These are phyloP conservation scores for Acanthurus lineatus DNA, from an alignment of 2,797 vertebrate genomes.

Conservation along the genomic window DNA sequence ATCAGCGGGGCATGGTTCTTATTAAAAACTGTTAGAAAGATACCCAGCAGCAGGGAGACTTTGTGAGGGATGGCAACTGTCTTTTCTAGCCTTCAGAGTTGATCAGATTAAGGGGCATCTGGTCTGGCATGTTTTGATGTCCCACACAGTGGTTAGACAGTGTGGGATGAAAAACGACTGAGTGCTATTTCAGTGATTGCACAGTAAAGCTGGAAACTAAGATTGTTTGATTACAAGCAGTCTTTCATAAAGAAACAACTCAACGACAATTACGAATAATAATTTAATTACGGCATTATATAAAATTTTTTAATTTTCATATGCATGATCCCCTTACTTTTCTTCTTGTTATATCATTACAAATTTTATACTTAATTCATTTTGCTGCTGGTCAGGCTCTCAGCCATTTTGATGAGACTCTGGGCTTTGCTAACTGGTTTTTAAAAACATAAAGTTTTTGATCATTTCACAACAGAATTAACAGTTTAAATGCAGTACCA, in stretches of 20 bases:
- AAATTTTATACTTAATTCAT: not conserved
- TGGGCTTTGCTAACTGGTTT: no score
- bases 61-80: constrained; percentile 29
- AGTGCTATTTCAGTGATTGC: not conserved
- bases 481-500: no score
- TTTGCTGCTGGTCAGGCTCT: not conserved
- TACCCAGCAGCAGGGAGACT: constrained; percentile 44
- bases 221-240: not conserved
- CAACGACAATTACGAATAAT: not conserved
- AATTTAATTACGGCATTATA: constrained; percentile 1
- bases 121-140: constrained; percentile 25
- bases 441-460: no score
- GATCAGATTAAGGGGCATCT: constrained; percentile 51
- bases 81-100: constrained; percentile 36
- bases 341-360: not conserved
- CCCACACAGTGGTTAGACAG: not conserved
- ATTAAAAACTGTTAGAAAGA: constrained; percentile 41
- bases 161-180: not conserved
- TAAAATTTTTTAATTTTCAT: not conserved
- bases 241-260: not conserved
- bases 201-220: not conserved
- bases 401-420: no score
- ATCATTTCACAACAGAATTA: no score
- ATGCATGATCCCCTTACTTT: not conserved
- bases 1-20: constrained; percentile 47